phyloP scores from a whole-genome alignment of 2,888 invertebrate genomes.

The Ormyrus thymus region DNA sequence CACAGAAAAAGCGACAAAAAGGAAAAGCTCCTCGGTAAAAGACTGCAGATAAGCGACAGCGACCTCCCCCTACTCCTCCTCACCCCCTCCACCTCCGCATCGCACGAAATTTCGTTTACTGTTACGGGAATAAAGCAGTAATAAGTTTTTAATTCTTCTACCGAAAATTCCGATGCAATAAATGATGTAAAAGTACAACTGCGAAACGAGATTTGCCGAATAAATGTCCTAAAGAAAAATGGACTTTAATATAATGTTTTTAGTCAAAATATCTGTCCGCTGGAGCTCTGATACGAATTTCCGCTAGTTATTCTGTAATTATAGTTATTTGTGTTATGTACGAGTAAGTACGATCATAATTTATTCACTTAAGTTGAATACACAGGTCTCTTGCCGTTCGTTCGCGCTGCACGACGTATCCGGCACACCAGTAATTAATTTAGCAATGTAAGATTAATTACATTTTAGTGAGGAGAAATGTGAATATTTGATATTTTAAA shows the following conservation, averaged over 20 bases:
- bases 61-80: constrained; percentile 17
- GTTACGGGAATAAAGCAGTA: constrained; percentile 28
- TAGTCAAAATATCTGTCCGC: too few species aligned
- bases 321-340: constrained; percentile 6
- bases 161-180: constrained; percentile 11
- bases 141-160: constrained; percentile 42
- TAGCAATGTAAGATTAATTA: not conserved
- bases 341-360: constrained; percentile 24
- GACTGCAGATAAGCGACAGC: constrained; percentile 48
- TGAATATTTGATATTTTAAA: too few species aligned
- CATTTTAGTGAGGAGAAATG: too few species aligned
- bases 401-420: not conserved
- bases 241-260: too few species aligned
- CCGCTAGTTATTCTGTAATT: constrained; percentile 23
- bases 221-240: not conserved
- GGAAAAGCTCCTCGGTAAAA: constrained; percentile 31
- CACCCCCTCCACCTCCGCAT: too few species aligned
- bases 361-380: constrained; percentile 17
- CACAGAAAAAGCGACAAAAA: constrained; percentile 41
- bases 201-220: not conserved
- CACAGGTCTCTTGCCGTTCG: not conserved
- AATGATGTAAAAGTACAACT: not conserved
- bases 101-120: constrained; percentile 37
- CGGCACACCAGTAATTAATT: constrained; percentile 11
- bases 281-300: constrained; percentile 20